Percentiles rank a stretch among this genome's conserved stretches.
These are phyloP conservation scores for Micrastur ruficollis DNA, from an alignment of 2,797 vertebrate genomes.

Conservation along the genomic window DNA sequence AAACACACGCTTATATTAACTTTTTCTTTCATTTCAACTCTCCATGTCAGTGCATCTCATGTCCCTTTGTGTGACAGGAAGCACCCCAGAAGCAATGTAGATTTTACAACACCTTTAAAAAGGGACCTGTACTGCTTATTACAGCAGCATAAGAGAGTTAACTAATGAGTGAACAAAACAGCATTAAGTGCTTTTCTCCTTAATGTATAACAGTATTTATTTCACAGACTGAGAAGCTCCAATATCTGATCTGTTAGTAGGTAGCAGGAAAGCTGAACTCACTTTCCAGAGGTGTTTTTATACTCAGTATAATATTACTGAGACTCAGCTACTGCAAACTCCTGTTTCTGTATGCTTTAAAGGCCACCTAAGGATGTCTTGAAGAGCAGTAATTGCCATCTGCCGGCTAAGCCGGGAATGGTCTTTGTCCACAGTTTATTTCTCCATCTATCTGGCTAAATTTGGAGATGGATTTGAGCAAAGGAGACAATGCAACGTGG, in stretches of 20 bases:
- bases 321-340: not conserved
- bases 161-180: not conserved
- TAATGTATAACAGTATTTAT: not conserved
- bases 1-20: not conserved
- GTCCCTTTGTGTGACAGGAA: not conserved
- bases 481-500: not conserved
- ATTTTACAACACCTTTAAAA: not conserved
- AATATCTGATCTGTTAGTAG: not conserved
- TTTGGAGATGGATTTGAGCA: constrained; percentile 17
- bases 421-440: not conserved
- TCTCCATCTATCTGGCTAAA: not conserved
- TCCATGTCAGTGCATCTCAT: not conserved
- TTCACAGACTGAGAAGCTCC: not conserved
- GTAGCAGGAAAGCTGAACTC: not conserved
- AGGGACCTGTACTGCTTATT: not conserved
- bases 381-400: constrained; percentile 35
- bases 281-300: not conserved
- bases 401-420: constrained; percentile 8
- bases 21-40: not conserved
- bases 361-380: not conserved
- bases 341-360: not conserved
- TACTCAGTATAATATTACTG: fast-evolving
- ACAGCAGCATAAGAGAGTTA: fast-evolving
- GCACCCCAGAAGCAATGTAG: not conserved
- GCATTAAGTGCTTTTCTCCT: not conserved